Conservation (phyloP, 2,797 vertebrate species). For the Tinamus major region DNA sequence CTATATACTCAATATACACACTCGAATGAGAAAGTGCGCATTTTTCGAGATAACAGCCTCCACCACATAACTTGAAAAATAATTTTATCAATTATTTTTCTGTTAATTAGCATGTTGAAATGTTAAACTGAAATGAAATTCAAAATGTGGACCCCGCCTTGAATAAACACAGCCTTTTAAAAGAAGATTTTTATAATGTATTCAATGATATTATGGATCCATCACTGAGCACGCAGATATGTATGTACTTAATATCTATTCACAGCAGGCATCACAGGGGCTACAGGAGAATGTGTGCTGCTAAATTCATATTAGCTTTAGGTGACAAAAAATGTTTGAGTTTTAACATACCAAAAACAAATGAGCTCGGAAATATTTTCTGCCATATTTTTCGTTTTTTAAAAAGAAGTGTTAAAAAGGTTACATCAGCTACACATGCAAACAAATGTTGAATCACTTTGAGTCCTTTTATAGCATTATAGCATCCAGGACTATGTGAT, state of each 20-base stretch:
- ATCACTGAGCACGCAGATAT: not conserved
- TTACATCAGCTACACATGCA: not conserved
- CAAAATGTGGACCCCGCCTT: not conserved
- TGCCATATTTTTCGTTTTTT: not conserved
- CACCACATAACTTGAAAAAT: not conserved
- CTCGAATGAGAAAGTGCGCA: not conserved
- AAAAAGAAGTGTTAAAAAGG: not conserved
- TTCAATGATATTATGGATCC: not conserved
- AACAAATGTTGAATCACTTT: not conserved
- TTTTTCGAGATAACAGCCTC: not conserved
- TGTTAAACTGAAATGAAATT: not conserved
- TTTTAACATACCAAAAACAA: not conserved
- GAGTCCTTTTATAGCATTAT: not conserved
- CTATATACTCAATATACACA: not conserved
- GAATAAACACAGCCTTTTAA: conserved; percentile 11
- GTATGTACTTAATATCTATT: not conserved
- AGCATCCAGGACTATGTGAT: not conserved
- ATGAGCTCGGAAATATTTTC: not conserved
- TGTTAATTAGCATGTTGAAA: not conserved
- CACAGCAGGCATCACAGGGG: not conserved
- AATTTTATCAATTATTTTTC: not conserved
- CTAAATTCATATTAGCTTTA: not conserved
- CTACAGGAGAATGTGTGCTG: not conserved
- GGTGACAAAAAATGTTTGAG: not conserved
- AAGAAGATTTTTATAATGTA: not conserved